Conservation (phyloP, 2,113 vertebrate species). For the Sakesphorus luctuosus region DNA sequence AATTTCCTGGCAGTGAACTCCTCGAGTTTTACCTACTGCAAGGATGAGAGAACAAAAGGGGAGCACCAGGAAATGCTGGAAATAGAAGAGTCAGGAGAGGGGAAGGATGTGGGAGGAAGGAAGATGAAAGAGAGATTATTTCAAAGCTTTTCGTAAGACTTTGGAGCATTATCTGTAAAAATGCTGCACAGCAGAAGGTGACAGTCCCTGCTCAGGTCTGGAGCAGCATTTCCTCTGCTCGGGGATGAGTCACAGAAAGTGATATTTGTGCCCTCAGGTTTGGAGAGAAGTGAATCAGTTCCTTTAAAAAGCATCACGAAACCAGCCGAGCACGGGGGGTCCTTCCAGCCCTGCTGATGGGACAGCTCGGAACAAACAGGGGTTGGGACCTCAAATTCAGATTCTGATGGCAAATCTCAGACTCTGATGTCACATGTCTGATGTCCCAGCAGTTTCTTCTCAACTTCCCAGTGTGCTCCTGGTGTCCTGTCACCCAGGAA, state of each 20-base stretch:
- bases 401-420: not conserved
- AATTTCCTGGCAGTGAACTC: not conserved
- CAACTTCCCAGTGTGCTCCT: not conserved
- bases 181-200: not conserved
- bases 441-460: not conserved
- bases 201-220: not conserved
- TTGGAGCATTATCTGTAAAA: not conserved
- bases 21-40: too few relatives aligned
- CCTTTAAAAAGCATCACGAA: rapidly evolving
- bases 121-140: not conserved
- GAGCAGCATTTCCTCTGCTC: not conserved
- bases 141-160: not conserved
- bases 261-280: not conserved
- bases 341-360: not conserved
- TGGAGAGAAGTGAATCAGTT: not conserved
- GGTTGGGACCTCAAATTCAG: not conserved
- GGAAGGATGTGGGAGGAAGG: slow-evolving; percentile 23
- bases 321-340: rapidly evolving
- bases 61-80: not conserved
- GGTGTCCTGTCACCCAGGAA: not conserved
- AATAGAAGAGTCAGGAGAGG: not conserved
- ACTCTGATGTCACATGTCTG: not conserved
- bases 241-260: not conserved
- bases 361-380: not conserved
- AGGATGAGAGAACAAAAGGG: not conserved